Percentiles rank a stretch among this genome's conserved stretches.
phyloP scores from a whole-genome alignment of 2,113 vertebrate species.

The Baryphthengus martii region DNA sequence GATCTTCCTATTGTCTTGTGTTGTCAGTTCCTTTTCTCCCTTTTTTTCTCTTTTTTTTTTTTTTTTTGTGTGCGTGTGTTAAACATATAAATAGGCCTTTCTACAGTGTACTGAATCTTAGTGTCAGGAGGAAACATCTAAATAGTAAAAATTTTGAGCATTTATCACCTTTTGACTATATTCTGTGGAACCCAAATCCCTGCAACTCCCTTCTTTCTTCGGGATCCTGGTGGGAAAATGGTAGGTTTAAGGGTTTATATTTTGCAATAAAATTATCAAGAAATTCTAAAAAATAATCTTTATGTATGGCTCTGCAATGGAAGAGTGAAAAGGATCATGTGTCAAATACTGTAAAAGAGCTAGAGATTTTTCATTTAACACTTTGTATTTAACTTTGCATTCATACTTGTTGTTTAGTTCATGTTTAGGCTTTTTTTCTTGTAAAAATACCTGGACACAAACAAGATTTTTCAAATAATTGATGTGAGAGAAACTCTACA shows the following conservation, averaged over 20 bases:
- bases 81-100: not conserved
- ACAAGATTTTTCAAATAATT: constrained; percentile 1
- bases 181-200: not conserved
- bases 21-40: not conserved
- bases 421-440: not conserved
- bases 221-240: not conserved
- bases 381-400: not conserved
- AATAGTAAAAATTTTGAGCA: not conserved
- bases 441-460: not conserved
- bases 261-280: not conserved
- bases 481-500: not conserved
- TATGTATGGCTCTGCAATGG: not conserved
- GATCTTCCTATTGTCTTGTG: not conserved
- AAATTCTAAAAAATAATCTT: not conserved
- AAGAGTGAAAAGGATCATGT: not conserved
- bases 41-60: no score
- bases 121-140: not conserved
- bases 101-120: not conserved
- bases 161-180: not conserved
- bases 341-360: not conserved
- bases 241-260: not conserved
- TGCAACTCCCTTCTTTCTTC: not conserved
- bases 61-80: not conserved
- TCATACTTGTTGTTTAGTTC: not conserved
- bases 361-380: not conserved